A percentile compares a stretch with the other conserved stretches of the same genome.
These are phyloP conservation scores for Mareca penelope DNA, from an alignment of 2,797 vertebrate genomes.

Conservation along the genomic window DNA sequence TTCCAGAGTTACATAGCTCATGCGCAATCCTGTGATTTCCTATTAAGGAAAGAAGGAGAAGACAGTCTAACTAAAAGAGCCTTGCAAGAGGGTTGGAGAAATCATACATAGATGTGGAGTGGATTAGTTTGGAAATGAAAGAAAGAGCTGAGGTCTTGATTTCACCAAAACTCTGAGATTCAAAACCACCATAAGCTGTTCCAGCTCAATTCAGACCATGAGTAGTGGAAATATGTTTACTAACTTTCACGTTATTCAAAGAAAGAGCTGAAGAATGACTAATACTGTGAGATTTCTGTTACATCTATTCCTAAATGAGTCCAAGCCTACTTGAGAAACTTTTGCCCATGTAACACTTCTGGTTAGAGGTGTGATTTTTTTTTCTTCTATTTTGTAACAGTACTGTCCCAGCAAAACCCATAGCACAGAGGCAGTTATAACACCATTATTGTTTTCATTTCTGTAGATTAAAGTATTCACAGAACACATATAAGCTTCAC, in stretches of 20 bases:
- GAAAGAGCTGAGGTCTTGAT: constrained; percentile 23
- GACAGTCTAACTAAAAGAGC: not conserved
- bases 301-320: constrained; percentile 36
- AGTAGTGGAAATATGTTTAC: constrained; percentile 5
- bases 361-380: not conserved
- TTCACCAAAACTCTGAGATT: not conserved
- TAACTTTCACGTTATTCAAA: constrained; percentile 12
- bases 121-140: not conserved
- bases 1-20: not conserved
- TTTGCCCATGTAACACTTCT: not conserved
- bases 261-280: constrained; percentile 36
- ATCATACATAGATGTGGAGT: not conserved
- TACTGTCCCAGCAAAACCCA: not conserved
- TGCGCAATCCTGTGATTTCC: not conserved
- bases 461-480: not conserved
- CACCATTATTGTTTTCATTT: not conserved
- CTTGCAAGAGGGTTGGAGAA: not conserved
- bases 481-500: not conserved
- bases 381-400: not conserved
- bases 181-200: constrained; percentile 16
- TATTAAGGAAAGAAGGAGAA: not conserved
- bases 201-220: not conserved
- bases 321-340: constrained; percentile 1
- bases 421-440: not conserved
- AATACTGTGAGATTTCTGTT: constrained; percentile 42